Percentiles rank a stretch among this genome's conserved stretches.
These are phyloP conservation scores for Drymodes brunneopygia DNA, from an alignment of 2,113 vertebrate genomes.

Conservation along the genomic window DNA sequence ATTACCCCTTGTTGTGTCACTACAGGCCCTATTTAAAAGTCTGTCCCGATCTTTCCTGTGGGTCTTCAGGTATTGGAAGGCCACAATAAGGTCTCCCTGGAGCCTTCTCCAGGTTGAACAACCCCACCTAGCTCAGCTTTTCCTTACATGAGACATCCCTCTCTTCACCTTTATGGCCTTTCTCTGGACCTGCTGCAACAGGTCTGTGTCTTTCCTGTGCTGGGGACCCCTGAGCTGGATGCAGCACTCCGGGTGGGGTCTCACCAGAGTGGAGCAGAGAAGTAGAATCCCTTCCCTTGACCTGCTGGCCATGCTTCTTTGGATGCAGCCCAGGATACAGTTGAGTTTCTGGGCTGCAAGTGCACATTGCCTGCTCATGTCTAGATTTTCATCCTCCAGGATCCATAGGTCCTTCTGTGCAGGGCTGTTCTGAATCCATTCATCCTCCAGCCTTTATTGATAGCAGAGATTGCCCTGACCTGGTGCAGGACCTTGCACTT, in stretches of 20 bases:
- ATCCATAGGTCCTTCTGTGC: neutral
- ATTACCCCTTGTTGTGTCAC: neutral
- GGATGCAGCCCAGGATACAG: neutral
- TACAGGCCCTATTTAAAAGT: neutral
- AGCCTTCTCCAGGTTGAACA: neutral
- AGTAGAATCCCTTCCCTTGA: neutral
- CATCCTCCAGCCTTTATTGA: neutral
- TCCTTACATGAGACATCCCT: neutral
- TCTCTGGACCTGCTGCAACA: neutral
- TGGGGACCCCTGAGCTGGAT: neutral
- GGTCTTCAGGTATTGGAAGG: neutral
- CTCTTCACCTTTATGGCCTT: neutral
- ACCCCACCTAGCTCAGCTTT: neutral
- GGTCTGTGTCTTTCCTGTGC: neutral
- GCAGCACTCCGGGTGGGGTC: neutral
- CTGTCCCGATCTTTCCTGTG: neutral
- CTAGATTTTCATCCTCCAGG: neutral
- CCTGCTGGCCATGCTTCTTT: fast-evolving
- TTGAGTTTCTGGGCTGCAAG: neutral
- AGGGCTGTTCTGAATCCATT: neutral
- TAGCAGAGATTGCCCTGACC: neutral
- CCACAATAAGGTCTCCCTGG: fast-evolving
- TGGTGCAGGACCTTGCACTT: neutral
- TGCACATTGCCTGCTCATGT: neutral
- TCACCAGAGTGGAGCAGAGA: neutral